These are phyloP conservation scores for Cephalopachus bancanus DNA, from an alignment of 2,797 vertebrate species.

Conservation along the genomic window DNA sequence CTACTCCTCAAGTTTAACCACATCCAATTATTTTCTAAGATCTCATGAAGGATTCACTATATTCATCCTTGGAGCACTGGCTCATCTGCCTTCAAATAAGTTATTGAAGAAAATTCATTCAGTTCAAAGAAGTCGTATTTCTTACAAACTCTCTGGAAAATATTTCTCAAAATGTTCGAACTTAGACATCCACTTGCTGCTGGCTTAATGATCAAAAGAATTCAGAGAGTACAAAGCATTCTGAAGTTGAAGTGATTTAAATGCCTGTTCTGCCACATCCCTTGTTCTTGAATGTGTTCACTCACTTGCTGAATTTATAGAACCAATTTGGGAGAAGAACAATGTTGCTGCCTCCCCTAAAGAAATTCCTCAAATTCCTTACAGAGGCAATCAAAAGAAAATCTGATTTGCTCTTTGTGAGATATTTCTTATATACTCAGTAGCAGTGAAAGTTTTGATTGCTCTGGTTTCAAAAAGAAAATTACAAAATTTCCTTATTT, in stretches of 20 bases:
- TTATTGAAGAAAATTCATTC: conserved; percentile 49
- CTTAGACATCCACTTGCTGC: conserved; percentile 54
- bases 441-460: conserved; percentile 59
- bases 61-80: not conserved
- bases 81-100: conserved; percentile 55
- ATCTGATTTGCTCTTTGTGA: conserved; percentile 18
- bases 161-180: conserved; percentile 62
- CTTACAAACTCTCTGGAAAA: conserved; percentile 61
- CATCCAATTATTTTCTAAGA: conserved; percentile 58
- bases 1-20: not conserved
- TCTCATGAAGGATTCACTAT: not conserved
- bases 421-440: conserved; percentile 51
- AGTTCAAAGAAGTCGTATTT: conserved; percentile 50
- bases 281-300: conserved; percentile 57
- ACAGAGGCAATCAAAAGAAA: conserved; percentile 68
- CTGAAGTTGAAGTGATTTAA: conserved; percentile 71
- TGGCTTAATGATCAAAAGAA: conserved; percentile 70
- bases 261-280: not conserved
- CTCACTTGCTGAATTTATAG: conserved; percentile 71
- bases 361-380: conserved; percentile 80
- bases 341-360: conserved; percentile 61
- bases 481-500: conserved; percentile 15
- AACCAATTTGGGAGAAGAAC: conserved; percentile 63
- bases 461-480: conserved; percentile 54
- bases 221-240: conserved; percentile 62